Evolutionary conservation across 2,113 vertebrate genomes (phyloP).

Genomic region (Elephantulus edwardii): DNA sequence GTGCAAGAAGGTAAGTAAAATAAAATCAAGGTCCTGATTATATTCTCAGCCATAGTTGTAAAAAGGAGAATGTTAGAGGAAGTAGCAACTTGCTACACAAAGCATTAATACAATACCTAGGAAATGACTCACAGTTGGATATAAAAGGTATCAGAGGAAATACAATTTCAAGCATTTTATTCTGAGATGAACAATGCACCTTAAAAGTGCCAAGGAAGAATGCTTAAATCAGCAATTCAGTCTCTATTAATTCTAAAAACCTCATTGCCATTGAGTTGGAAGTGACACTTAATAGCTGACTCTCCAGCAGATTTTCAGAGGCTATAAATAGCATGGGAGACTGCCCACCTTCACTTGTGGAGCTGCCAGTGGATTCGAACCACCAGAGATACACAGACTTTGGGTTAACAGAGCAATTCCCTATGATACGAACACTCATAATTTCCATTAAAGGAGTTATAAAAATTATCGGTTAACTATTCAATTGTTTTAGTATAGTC

Average conservation of each 20-base stretch:
- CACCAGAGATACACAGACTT: no score
- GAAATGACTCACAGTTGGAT: conserved; percentile 64
- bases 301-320: no score
- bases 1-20: conserved; percentile 53
- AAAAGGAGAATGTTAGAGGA: conserved; percentile 30
- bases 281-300: no score
- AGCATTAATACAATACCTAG: conserved; percentile 49
- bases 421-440: no score
- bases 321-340: no score
- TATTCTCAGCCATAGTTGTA: conserved; percentile 48
- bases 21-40: conserved; percentile 60
- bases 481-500: conserved; percentile 40
- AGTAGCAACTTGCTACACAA: conserved; percentile 52
- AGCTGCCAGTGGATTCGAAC: no score
- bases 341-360: no score
- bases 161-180: conserved; percentile 62
- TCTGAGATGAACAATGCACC: conserved; percentile 61
- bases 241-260: no score
- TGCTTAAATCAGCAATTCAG: conserved; percentile 53
- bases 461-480: conserved; percentile 59
- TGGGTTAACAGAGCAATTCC: no score
- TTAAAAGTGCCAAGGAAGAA: conserved; percentile 67
- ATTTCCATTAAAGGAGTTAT: conserved; percentile 57
- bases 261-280: no score
- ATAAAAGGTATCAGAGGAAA: conserved; percentile 55